Conservation (phyloP, 2,113 vertebrate species). For the Brachionichthys hirsutus region DNA sequence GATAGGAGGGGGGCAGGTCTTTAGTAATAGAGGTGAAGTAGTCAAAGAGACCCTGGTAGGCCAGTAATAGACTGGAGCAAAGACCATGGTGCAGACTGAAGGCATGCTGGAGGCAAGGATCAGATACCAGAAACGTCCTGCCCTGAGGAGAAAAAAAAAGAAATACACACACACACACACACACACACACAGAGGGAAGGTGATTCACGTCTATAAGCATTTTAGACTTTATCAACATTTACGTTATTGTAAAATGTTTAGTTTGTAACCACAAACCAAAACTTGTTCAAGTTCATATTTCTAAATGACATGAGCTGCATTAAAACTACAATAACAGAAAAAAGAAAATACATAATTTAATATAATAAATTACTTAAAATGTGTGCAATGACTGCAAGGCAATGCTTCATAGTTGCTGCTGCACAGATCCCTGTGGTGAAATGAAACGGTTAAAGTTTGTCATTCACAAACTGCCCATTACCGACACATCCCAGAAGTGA, state of each 20-base stretch:
- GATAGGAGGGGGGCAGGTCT: constrained; percentile 89
- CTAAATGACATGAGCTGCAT: not conserved
- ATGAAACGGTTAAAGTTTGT: constrained; percentile 4
- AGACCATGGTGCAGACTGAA: constrained; percentile 90
- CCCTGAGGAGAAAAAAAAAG: constrained; percentile 77
- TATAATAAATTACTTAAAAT: no score
- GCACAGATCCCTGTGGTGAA: constrained; percentile 8
- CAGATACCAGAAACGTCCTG: constrained; percentile 89
- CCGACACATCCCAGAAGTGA: constrained; percentile 15
- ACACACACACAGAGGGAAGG: constrained; percentile 1
- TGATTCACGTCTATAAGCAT: not conserved
- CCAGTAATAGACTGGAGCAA: constrained; percentile 88
- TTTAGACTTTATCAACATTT: not conserved
- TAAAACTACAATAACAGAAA: not conserved
- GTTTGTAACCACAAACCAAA: not conserved
- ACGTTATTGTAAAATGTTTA: not conserved
- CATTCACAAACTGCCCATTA: constrained; percentile 22
- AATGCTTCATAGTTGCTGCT: not conserved
- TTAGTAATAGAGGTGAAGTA: constrained; percentile 89
- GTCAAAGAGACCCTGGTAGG: constrained; percentile 93
- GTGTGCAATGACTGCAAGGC: not conserved
- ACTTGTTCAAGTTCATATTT: not conserved
- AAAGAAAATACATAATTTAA: not conserved
- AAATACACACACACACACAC: no score
- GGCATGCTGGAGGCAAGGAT: constrained; percentile 92